Evolutionary conservation across 2,888 invertebrate genomes (phyloP).

Genomic region (Drosophila falleni): DNA sequence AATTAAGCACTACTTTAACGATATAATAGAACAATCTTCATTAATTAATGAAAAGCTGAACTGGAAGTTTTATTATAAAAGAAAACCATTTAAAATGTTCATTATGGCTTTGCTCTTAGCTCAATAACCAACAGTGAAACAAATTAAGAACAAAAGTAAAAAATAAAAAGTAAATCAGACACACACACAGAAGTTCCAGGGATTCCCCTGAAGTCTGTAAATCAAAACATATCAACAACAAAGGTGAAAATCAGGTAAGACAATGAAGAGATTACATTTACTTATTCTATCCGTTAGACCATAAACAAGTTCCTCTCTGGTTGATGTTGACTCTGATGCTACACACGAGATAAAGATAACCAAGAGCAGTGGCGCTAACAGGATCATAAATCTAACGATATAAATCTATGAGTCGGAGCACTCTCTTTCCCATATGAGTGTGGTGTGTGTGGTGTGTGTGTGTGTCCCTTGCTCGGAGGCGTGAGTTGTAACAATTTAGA

Average conservation of each 20-base stretch:
- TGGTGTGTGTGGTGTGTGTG: constrained; percentile 18
- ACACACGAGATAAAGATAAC: constrained; percentile 65
- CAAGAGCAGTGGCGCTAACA: constrained; percentile 82
- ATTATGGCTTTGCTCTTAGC: not conserved
- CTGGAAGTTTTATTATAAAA: not conserved
- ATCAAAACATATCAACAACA: constrained; percentile 56
- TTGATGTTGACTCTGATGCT: constrained; percentile 50
- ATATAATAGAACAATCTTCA: not conserved
- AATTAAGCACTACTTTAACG: not conserved
- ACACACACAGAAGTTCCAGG: constrained; percentile 13
- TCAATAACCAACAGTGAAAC: constrained; percentile 2
- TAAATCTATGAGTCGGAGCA: constrained; percentile 61
- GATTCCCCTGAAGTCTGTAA: constrained; percentile 38
- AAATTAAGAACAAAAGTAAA: constrained; percentile 1
- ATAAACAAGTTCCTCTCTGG: constrained; percentile 64
- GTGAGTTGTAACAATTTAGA: constrained; percentile 67
- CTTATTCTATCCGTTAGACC: constrained; percentile 62
- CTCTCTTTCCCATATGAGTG: constrained; percentile 3
- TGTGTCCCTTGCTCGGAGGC: constrained; percentile 40
- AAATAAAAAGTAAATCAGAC: constrained; percentile 9
- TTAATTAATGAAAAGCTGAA: not conserved
- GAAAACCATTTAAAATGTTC: not conserved
- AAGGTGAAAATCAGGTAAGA: constrained; percentile 63
- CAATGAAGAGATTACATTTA: constrained; percentile 59
- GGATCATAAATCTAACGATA: constrained; percentile 80